Percentiles rank a stretch among this genome's conserved stretches.
Evolutionary conservation across 1,140 invertebrate species (phyloP).

Genomic region (Sarcophaga bullata): DNA sequence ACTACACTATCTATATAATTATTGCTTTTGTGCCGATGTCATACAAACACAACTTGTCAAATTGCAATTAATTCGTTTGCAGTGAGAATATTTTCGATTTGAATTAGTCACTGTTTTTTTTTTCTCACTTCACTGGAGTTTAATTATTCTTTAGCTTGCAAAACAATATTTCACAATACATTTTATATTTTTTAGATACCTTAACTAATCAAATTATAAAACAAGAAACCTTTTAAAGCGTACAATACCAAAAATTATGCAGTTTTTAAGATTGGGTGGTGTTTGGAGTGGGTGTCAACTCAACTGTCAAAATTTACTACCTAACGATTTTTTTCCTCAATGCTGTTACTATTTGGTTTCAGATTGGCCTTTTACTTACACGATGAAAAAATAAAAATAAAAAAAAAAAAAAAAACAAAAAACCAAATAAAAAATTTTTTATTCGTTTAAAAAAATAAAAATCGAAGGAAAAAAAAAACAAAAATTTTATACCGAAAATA

Average conservation of each 20-base stretch:
- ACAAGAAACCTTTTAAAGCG: too few species aligned
- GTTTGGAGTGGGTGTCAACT: conserved; percentile 29
- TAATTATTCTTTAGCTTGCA: too few species aligned
- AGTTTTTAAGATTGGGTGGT: neutral
- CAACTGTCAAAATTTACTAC: conserved; percentile 37
- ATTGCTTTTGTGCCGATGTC: too few species aligned
- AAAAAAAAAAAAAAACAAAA: too few species aligned
- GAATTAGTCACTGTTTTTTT: too few species aligned
- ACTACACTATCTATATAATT: too few species aligned
- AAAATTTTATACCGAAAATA: conserved; percentile 12
- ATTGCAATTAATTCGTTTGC: too few species aligned
- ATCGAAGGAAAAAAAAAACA: neutral
- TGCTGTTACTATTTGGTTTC: neutral
- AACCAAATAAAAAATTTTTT: too few species aligned
- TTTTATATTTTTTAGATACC: neutral
- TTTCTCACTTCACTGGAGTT: too few species aligned
- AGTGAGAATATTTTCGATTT: too few species aligned
- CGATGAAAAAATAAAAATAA: too few species aligned
- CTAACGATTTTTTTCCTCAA: neutral
- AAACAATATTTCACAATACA: neutral
- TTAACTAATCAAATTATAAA: neutral
- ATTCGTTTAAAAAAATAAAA: conserved; percentile 1
- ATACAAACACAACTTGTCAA: too few species aligned
- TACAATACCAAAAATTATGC: neutral
- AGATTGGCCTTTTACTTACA: neutral